Base-by-base conservation (phyloP, 2,113 vertebrate genomes). In the Pituophis catenifer region DNA sequence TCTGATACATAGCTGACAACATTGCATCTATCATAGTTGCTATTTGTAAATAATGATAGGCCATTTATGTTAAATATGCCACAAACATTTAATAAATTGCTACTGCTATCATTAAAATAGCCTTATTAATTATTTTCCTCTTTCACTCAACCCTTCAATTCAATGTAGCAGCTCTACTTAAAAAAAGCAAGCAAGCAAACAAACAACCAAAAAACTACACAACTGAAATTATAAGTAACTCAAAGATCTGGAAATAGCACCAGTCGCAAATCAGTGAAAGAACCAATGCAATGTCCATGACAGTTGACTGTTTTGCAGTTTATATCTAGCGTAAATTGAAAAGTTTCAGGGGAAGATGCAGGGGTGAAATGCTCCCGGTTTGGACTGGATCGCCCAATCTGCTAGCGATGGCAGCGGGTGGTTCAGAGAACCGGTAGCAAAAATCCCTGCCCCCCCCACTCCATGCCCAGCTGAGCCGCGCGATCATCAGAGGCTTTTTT, bases 271-370 rank as follows among this genome's bases (percentile, higher is more conserved):
- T 70, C 1, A 10, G 1, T 15, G 59, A 23, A 94, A 90, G 3
- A 11, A 8, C 10, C n/a, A 91, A 58, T 86, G 2, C 19, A 91
- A 44, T 6, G 19, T 3, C 8, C 8, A 91, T 86, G 93, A 5
- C 4, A 38, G 44, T 26, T 58, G 44, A 75, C 55, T 0, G 0
- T 0, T 48, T 11, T 48, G 91, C 57, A 85, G 6, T 92, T 58
- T 90, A 24, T 10, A 6, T 86, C 1, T 44, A 54, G 87, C 54
- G 1, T 33, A 94, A 93, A 58, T 94, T 94, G 26, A 94, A 94
- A 90, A 65, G 0, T 8, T 86, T 94, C 7, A n/a, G 48, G 59
- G 52, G 90, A 85, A 33, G 44, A 48, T 48, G 44, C 44, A 48
- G 44, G 44, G 44, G 44, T 48, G 44, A 48, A 48, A 48, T 48